Percentiles rank a stretch among this genome's conserved stretches.
These are phyloP conservation scores for Mastigias papua DNA, from an alignment of 30 jellyfish, hydroid and myxozoan species.

Conservation along the genomic window DNA sequence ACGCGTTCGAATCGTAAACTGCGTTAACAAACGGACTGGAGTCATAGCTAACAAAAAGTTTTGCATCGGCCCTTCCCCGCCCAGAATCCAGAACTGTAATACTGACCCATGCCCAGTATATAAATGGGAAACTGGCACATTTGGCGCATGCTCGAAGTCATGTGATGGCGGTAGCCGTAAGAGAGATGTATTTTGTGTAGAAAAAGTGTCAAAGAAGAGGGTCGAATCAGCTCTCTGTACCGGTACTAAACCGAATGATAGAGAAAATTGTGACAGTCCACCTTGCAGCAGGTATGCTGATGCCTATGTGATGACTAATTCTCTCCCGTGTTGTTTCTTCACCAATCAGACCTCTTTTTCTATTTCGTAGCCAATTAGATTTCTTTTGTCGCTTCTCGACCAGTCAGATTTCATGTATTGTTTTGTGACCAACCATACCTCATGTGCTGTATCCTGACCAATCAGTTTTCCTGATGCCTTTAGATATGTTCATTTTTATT, in stretches of 20 bases:
- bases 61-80: conserved; percentile 96
- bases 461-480: too few relatives aligned
- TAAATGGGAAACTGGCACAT: conserved; percentile 74
- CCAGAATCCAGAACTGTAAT: conserved; percentile 78
- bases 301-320: too few relatives aligned
- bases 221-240: conserved; percentile 63
- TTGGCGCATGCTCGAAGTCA: conserved; percentile 82
- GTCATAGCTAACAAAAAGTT: conserved; percentile 63
- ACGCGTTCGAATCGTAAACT: conserved; percentile 75
- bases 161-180: conserved; percentile 87
- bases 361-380: too few relatives aligned
- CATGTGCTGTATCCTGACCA: too few relatives aligned
- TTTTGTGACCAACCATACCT: too few relatives aligned
- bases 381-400: too few relatives aligned
- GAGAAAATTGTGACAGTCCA: conserved; percentile 66
- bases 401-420: too few relatives aligned
- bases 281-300: conserved; percentile 82
- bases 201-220: conserved; percentile 41
- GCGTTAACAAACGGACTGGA: conserved; percentile 75
- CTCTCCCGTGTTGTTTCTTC: too few relatives aligned
- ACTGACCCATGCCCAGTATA: conserved; percentile 83
- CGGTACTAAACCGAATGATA: conserved; percentile 62
- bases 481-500: too few relatives aligned
- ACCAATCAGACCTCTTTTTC: too few relatives aligned
- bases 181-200: conserved; percentile 68